Base-by-base conservation (phyloP, 2,888 invertebrate genomes). In the Geophilus truncorum region DNA sequence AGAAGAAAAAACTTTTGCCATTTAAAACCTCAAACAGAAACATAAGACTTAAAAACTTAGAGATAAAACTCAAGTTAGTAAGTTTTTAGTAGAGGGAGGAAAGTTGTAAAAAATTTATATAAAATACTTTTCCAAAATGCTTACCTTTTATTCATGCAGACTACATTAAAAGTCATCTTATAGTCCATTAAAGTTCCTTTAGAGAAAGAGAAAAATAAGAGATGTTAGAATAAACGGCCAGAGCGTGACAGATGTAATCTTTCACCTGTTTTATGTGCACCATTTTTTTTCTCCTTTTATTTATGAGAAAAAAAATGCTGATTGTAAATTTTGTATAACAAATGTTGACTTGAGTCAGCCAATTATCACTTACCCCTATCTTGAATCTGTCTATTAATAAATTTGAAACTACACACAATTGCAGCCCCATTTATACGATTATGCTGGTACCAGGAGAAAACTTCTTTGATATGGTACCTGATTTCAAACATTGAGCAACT, bases 21-120 rank as follows among this genome's bases (percentile, higher is more conserved):
- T 62, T 62, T 62, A 62, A 62, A 62, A 62, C 57, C 57, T 23
- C 23, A 18, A n/a, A 23, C 23, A 62, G 57, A 62, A 62, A 62
- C 57, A 62, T 62, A 62, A 62, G 57, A 18, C 57, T 62, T 62
- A 62, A 40, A 62, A 62, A 62, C 3, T 57, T 23, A 21, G 7
- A 62, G 57, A 62, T 62, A 62, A 62, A 62, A 62, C 57, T 62
- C 18, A n/a, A n/a, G n/a, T n/a, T n/a, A n/a, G n/a, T 62, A 62
- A 23, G 57, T 12, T 62, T n/a, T 18, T 10, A 62, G 21, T 62
- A 62, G 18, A 62, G 18, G 18, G 0, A 62, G 23, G 23, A n/a
- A n/a, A n/a, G 6, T 6, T 62, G 7, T 62, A 62, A 21, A 62
- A 62, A 62, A 21, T 40, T 40, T 40, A 40, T 40, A 21, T 62